Evolutionary conservation across 2,113 vertebrate species (phyloP).

Genomic region (Smithornis capensis): DNA sequence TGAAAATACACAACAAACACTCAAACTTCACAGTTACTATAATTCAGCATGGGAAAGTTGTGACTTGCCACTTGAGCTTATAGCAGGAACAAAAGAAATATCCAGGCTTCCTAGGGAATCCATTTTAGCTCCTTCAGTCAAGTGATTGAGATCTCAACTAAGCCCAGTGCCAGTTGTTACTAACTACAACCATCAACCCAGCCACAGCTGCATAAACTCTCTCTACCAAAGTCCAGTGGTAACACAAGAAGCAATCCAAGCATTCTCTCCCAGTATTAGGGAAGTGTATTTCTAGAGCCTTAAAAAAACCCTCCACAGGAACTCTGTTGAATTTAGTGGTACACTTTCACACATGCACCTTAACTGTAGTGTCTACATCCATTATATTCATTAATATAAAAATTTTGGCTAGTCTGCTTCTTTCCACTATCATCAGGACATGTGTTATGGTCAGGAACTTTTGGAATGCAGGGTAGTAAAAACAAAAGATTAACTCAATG

Average conservation of each 20-base stretch:
- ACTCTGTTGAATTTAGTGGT: neutral
- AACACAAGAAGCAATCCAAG: neutral
- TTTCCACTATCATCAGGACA: neutral
- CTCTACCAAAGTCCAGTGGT: neutral
- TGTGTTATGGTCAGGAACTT: neutral
- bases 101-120: neutral
- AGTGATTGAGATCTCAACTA: neutral
- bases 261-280: neutral
- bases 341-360: neutral
- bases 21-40: neutral
- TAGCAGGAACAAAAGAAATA: neutral
- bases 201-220: neutral
- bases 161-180: neutral
- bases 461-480: neutral
- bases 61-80: neutral
- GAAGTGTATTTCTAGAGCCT: neutral
- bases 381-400: neutral
- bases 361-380: neutral
- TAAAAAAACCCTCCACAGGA: neutral
- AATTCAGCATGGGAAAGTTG: neutral
- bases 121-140: neutral
- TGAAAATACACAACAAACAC: neutral
- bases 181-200: neutral
- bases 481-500: neutral
- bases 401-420: neutral